Evolutionary conservation across 2,888 invertebrate genomes (phyloP).

Genomic region (Diachrysia chrysitis): DNA sequence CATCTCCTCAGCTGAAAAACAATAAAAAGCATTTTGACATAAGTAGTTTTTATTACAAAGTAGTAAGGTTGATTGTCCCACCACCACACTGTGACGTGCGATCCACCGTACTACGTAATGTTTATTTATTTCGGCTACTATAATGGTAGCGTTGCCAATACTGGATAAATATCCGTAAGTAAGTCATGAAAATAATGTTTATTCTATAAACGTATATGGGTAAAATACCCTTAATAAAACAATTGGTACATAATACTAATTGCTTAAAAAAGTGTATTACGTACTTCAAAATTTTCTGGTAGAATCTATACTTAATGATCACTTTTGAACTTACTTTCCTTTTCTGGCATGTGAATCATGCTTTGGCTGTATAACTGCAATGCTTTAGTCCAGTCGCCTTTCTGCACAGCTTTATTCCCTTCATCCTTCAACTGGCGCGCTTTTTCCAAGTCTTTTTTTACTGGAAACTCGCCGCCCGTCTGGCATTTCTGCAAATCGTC

Average conservation of each 20-base stretch:
- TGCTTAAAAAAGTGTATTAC: too few relatives aligned
- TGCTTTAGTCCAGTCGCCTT: conserved; percentile 91
- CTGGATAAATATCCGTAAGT: background rate
- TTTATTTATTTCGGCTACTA: background rate
- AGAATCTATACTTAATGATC: background rate
- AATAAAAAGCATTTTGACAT: background rate
- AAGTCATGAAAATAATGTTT: too few relatives aligned
- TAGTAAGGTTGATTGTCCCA: background rate
- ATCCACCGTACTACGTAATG: background rate
- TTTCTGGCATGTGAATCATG: conserved; percentile 91
- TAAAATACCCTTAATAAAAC: too few relatives aligned
- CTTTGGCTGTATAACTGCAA: conserved; percentile 92
- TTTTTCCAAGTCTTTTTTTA: conserved; percentile 88
- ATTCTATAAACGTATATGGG: too few relatives aligned
- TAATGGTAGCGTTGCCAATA: background rate
- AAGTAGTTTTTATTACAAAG: background rate
- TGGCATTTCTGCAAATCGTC: conserved; percentile 78
- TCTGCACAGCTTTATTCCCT: conserved; percentile 93
- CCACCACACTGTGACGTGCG: too few relatives aligned
- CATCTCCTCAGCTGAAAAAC: conserved; percentile 87
- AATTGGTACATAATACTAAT: conserved; percentile 21
- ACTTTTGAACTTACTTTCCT: conserved; percentile 89
- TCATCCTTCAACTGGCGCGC: conserved; percentile 91
- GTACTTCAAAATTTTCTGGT: background rate
- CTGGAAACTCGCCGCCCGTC: conserved; percentile 75